phyloP scores from a whole-genome alignment of 2,113 vertebrate species.

The Holacanthus passer region DNA sequence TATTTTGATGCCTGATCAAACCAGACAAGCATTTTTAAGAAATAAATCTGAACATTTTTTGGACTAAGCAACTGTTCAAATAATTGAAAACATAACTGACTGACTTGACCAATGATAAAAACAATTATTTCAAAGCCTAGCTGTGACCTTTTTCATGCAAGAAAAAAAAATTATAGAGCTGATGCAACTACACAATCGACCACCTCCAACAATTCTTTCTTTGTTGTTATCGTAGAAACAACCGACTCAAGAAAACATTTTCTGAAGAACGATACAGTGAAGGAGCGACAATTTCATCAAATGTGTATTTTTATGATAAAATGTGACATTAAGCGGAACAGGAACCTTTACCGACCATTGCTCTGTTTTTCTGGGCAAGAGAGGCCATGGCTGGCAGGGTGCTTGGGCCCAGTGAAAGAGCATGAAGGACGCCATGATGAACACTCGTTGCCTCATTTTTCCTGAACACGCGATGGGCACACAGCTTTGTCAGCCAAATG shows the following conservation, averaged over 20 bases:
- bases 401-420: slow-evolving; percentile 67
- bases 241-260: not conserved
- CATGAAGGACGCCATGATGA: slow-evolving; percentile 82
- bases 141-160: no score
- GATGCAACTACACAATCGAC: not conserved
- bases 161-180: not conserved
- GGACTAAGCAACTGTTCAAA: not conserved
- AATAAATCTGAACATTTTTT: not conserved
- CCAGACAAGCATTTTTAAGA: not conserved
- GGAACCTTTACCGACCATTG: slow-evolving; percentile 66
- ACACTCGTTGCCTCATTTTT: slow-evolving; percentile 81
- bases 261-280: not conserved
- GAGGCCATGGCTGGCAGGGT: slow-evolving; percentile 63
- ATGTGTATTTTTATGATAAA: not conserved
- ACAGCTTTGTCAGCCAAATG: slow-evolving; percentile 93
- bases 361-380: slow-evolving; percentile 68
- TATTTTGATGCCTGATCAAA: not conserved
- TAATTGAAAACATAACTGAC: not conserved
- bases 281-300: not conserved
- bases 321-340: not conserved
- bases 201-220: not conserved
- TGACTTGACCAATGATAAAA: not conserved
- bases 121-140: no score
- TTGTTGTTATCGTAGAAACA: not conserved
- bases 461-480: slow-evolving; percentile 88